Percentiles rank a stretch among this genome's conserved stretches.
phyloP scores from a whole-genome alignment of 35 echinoderm and acorn worm genomes.

The Antedon bifida region DNA sequence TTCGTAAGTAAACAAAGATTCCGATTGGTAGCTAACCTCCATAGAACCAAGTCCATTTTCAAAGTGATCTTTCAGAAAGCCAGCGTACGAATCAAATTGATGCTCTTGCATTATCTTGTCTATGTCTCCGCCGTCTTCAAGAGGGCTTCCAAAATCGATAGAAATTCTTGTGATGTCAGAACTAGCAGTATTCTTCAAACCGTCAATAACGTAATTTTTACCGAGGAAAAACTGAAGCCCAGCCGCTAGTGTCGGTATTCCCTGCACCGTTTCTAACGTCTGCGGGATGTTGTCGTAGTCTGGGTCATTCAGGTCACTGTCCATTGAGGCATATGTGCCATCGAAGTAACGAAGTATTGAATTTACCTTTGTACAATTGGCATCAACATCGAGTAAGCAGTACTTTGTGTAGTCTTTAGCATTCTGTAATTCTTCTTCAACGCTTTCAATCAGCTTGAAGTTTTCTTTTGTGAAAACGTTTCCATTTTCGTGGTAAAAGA shows the following conservation, averaged over 20 bases:
- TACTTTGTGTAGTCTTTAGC: not conserved
- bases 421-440: not conserved
- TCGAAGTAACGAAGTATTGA: constrained; percentile 6
- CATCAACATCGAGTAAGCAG: not conserved
- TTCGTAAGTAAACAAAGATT: not conserved
- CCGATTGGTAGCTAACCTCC: not conserved
- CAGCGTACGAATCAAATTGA: not conserved
- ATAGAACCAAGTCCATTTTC: not conserved
- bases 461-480: not conserved
- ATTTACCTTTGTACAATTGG: not conserved
- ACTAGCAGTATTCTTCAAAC: not conserved
- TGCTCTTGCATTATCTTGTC: not conserved
- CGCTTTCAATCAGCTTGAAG: not conserved
- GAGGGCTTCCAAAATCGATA: not conserved
- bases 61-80: not conserved
- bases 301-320: not conserved
- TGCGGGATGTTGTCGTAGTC: not conserved
- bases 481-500: not conserved
- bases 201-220: not conserved
- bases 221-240: not conserved
- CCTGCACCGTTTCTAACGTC: not conserved
- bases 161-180: not conserved
- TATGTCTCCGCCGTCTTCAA: not conserved
- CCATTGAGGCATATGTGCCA: not conserved
- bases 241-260: not conserved